Conservation (phyloP, 2,888 invertebrate species). For the Trissonchulus latispiculum region DNA sequence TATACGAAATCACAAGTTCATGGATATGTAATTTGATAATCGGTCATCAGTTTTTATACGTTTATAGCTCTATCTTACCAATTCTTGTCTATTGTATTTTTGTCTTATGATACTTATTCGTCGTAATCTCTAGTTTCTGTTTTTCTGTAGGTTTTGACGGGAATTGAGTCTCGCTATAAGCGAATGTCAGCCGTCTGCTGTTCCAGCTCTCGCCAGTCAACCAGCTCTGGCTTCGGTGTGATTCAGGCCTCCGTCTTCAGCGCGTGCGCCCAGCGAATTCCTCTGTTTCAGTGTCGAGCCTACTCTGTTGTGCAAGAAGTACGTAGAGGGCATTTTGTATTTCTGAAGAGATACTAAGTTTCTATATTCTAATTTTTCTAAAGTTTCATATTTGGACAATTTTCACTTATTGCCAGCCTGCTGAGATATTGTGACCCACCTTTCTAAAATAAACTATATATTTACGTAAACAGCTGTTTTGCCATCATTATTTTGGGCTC, state of each 20-base stretch:
- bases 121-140: neutral
- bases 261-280: neutral
- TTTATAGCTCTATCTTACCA: neutral
- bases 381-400: too few species aligned
- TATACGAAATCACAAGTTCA: too few species aligned
- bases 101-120: neutral
- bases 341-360: too few species aligned
- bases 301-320: neutral
- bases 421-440: too few species aligned
- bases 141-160: neutral
- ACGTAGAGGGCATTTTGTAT: too few species aligned
- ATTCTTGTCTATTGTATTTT: neutral
- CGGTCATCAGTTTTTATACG: neutral
- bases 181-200: neutral
- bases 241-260: neutral
- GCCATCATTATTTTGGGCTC: too few species aligned
- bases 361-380: too few species aligned
- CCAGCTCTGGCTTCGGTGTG: neutral
- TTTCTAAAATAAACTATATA: too few species aligned
- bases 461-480: too few species aligned
- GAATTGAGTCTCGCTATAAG: neutral
- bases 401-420: too few species aligned
- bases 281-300: neutral
- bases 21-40: too few species aligned
- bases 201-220: neutral